phyloP scores from a whole-genome alignment of 2,113 vertebrate genomes.

The Notarius quadriscutis region DNA sequence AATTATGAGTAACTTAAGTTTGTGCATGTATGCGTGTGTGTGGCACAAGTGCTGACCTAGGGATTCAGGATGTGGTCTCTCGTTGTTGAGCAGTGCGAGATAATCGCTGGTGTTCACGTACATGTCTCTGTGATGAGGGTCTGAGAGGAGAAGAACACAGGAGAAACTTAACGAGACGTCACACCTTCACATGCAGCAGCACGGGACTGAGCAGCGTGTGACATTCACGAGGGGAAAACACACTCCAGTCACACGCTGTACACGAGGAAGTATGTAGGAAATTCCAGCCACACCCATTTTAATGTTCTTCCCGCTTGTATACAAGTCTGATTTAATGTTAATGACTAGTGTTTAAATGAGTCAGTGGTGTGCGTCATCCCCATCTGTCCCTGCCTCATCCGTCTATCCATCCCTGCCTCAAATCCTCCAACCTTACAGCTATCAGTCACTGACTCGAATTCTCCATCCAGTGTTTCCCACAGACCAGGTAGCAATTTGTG shows the following conservation, averaged over 20 bases:
- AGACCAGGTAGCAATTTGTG: no score
- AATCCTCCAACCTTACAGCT: not conserved
- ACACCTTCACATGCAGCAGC: not conserved
- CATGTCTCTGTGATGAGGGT: conserved; percentile 85
- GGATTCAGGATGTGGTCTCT: conserved; percentile 77
- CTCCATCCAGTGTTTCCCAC: no score
- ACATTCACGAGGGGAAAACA: no score
- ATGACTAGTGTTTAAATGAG: no score
- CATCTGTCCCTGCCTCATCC: not conserved
- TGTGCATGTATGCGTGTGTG: not conserved
- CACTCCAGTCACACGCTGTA: not conserved
- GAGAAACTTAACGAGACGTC: conserved; percentile 20
- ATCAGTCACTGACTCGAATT: no score
- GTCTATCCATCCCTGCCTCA: not conserved
- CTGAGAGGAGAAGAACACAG: conserved; percentile 58
- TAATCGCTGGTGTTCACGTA: conserved; percentile 87
- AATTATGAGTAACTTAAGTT: not conserved
- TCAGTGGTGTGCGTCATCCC: not conserved
- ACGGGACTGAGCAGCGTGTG: no score
- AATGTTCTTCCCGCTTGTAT: no score
- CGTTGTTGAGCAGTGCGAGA: conserved; percentile 83
- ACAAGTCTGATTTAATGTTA: no score
- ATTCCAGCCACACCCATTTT: no score
- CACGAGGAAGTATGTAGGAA: no score
- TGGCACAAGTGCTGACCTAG: no score